Evolutionary conservation across 2,888 invertebrate species (phyloP).

Genomic region (Erebia palarica): DNA sequence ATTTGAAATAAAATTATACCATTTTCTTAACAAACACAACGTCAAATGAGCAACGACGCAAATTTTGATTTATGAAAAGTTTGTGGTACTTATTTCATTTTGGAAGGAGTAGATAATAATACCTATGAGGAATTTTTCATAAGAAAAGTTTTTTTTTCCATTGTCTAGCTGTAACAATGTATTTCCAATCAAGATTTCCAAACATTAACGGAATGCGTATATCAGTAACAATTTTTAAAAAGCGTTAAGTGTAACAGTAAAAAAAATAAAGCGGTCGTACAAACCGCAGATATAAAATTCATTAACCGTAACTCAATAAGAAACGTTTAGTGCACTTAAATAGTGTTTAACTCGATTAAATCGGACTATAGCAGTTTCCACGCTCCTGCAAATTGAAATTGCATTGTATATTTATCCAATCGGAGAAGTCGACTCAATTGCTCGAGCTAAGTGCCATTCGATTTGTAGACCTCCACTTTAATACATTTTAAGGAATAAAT

Average conservation of each 20-base stretch:
- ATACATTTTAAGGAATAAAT: background rate
- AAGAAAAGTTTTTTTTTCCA: background rate
- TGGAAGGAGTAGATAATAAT: no score
- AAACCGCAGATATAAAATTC: background rate
- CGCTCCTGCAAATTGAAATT: conserved; percentile 24
- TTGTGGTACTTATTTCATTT: no score
- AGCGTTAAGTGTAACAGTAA: no score
- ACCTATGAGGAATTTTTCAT: no score
- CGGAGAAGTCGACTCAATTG: conserved; percentile 16
- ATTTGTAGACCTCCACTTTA: background rate
- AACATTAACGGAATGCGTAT: no score
- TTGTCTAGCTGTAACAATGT: no score
- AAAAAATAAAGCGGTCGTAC: background rate
- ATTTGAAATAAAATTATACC: no score
- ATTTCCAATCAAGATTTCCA: no score
- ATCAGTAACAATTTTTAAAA: no score
- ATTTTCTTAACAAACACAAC: no score
- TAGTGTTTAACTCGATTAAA: conserved; percentile 26
- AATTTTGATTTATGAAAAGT: no score
- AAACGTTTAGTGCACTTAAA: conserved; percentile 4
- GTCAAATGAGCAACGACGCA: no score
- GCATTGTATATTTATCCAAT: conserved; percentile 26
- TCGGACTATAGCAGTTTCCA: conserved; percentile 13
- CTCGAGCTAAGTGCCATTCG: conserved; percentile 12
- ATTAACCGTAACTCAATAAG: conserved; percentile 7